Base-by-base conservation (phyloP, 2,113 vertebrate species). In the Acanthochromis polyacanthus region DNA sequence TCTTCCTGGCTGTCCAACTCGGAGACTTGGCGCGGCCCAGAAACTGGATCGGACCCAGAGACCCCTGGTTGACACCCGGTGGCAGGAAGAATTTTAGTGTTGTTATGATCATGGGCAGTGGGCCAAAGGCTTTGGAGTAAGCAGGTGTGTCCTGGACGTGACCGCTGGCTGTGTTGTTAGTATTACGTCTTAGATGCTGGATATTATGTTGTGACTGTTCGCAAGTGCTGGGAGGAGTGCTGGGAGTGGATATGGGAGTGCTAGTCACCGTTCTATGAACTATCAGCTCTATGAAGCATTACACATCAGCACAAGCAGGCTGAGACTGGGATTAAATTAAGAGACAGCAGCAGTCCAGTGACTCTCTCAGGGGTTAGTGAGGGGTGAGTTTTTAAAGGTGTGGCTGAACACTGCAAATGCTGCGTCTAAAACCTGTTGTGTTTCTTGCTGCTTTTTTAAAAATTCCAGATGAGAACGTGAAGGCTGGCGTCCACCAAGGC, bases 391-490 rank as follows among this genome's bases (percentile, higher is more conserved):
- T 63, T 69, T 45, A 16, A 19, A 43, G 63, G 81, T 80, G 71
- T 80, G 59, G 32, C 57, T 38, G n/a, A 52, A 56, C 38, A 56
- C 36, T 60, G 74, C 28, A 66, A 78, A 68, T 16, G 10, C 15
- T 62, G 8, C 60, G 60, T 58, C 72, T 36, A 32, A 60, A 32
- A 8, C 28, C 48, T 55, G 43, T 17, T 62, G 14, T 82, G 14
- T 70, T 52, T 81, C 22, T 57, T 74, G 3, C 58, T 38, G 25
- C 17, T 76, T 43, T 76, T n/a, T n/a, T n/a, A n/a, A n/a, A n/a
- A n/a, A 50, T 12, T 68, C 22, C 91, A 99, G 98, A 97, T 99
- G 98, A 97, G 95, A 93, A 89, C 86, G 94, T 97, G 96, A 97
- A 98, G 97, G 89, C 94, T 95, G 93, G 93, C 93, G 90, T 93